Conservation (phyloP, 2,888 invertebrate species). For the Nemoura dubitans region DNA sequence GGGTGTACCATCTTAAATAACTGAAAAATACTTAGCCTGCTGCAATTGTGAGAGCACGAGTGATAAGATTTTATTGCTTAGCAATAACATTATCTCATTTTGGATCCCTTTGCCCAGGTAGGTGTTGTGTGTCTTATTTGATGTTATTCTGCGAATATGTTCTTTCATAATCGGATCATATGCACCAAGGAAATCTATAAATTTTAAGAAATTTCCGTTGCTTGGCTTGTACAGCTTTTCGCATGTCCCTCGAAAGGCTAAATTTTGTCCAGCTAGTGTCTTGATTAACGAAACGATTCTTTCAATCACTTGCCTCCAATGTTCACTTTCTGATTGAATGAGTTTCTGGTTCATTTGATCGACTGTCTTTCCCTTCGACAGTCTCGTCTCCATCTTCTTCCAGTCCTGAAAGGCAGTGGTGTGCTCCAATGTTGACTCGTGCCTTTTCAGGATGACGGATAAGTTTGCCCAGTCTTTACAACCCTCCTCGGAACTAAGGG, state of each 20-base stretch:
- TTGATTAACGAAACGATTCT: slow-evolving; percentile 45
- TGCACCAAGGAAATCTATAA: too few species aligned
- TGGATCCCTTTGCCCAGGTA: too few species aligned
- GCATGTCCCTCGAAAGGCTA: too few species aligned
- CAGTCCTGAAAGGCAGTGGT: too few species aligned
- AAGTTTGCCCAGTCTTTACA: slow-evolving; percentile 49
- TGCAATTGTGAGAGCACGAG: slow-evolving; percentile 1
- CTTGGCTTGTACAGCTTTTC: too few species aligned
- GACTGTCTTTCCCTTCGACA: background rate
- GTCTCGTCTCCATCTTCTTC: too few species aligned
- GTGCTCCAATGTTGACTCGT: background rate
- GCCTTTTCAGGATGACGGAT: slow-evolving; percentile 39
- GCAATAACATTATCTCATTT: too few species aligned
- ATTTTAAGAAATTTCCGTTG: too few species aligned
- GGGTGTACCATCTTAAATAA: too few species aligned
- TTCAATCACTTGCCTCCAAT: slow-evolving; percentile 47
- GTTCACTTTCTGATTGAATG: slow-evolving; percentile 44
- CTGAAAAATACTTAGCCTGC: background rate
- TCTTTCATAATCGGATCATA: slow-evolving; percentile 30
- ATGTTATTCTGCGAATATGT: slow-evolving; percentile 13
- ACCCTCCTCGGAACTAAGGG: slow-evolving; percentile 44
- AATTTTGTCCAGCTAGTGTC: slow-evolving; percentile 40
- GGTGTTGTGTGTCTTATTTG: background rate
- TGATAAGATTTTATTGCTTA: background rate
- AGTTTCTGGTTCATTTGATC: slow-evolving; percentile 33